Evolutionary conservation across 2,797 vertebrate species (phyloP), one percentile per base, ranked within the genome.

Genomic region (Labeo calbasu): DNA sequence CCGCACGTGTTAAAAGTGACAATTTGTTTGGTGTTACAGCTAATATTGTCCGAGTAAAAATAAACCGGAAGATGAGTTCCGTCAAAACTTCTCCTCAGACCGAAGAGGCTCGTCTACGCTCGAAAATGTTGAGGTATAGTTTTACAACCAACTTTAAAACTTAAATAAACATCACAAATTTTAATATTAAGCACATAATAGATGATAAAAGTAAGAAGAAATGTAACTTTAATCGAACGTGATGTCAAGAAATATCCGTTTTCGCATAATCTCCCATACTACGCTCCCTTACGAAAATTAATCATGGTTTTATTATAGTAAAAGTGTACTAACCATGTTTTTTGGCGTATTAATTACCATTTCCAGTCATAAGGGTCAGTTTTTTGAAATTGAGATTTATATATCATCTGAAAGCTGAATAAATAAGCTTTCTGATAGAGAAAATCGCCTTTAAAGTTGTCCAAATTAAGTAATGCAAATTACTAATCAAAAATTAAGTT

Each of bases 51-150:
- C 43, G 43, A 59, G 68, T 70, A 1, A 2, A 70, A 71, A 10
- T 15, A 0, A 11, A 15, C 10, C 32, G 3, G 0, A 19, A 32
- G 23, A 19, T 46, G 2, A 10, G 85, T 88, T 88, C 85, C 80
- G n/a, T 48, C 28, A 8, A 21, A 50, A 23, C 12, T 43, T 2
- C 36, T 40, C 51, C 10, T 59, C 19, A 23, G 55, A 21, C 59
- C 14, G 55, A 17, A 2, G 48, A 51, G 23, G 15, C 25, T 50
- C n/a, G 1, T 50, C 69, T 61, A 1, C 11, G 17, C 40, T 10
- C 23, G 3, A 46, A 61, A 23, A 61, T 15, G 21, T 77, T 40
- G 21, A 43, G 21, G 55, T 61, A 43, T 36, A 8, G 21, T 61
- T 43, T 46, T 6, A 8, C n/a, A 75, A 21, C 25, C 50, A 55